phyloP scores from a whole-genome alignment of 2,797 vertebrate species.

The Myotis myotis region DNA sequence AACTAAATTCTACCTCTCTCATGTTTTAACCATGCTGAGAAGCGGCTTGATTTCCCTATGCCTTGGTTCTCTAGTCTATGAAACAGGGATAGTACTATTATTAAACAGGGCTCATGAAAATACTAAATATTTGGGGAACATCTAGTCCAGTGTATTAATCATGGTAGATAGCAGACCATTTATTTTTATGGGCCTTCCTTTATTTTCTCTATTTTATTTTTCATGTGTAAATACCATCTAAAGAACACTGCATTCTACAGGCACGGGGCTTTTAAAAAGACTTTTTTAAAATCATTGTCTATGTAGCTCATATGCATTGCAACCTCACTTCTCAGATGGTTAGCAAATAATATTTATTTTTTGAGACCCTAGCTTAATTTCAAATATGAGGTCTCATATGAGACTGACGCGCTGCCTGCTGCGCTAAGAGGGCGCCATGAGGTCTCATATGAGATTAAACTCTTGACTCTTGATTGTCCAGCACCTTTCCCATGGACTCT shows the following conservation, averaged over 20 bases:
- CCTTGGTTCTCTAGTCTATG: not conserved
- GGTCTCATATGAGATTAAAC: not conserved
- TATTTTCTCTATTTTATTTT: not conserved
- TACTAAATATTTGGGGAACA: not conserved
- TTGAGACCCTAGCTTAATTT: not conserved
- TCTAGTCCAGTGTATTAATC: not conserved
- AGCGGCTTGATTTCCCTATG: not conserved
- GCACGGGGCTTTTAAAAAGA: not conserved
- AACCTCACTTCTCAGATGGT: not conserved
- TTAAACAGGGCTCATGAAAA: not conserved
- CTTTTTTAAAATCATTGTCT: not conserved
- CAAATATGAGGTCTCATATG: not conserved
- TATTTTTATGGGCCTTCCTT: not conserved
- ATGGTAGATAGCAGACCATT: not conserved
- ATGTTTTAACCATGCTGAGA: not conserved
- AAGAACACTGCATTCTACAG: not conserved
- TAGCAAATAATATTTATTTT: not conserved
- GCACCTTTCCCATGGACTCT: not conserved
- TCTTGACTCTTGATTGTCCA: not conserved
- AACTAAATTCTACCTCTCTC: not conserved
- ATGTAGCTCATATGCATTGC: not conserved
- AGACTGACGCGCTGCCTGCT: no score
- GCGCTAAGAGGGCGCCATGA: no score
- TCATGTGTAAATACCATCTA: not conserved
- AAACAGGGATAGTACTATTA: not conserved